Evolutionary conservation across 2,113 vertebrate genomes (phyloP), one percentile per base, ranked within the genome.

Genomic region (Xiphias gladius): DNA sequence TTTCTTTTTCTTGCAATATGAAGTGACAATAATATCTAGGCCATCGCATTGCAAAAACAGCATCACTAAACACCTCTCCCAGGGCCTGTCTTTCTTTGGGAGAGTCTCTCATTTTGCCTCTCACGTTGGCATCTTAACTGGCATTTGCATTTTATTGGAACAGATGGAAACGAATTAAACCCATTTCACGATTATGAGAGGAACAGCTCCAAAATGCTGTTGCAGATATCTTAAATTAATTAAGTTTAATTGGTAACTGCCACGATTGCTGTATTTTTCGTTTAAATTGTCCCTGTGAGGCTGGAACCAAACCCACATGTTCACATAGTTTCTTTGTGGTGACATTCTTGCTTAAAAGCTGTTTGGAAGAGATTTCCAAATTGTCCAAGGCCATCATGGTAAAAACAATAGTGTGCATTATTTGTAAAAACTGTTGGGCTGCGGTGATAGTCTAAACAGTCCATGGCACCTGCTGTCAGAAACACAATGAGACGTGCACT

Each of bases 1-100:
- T 71, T 68, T 65, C 63, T 82, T 79, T 78, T 66, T 73, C 52
- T 70, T 69, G 14, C 59, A 76, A 48, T 80, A 73, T 76, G 75
- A 81, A 67, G 70, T 72, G 28, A 48, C 66, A 79, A 41, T 63
- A 64, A 76, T 76, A 88, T 80, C 80, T 85, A 62, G 79, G 82
- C 73, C 79, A 73, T 58, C 35, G 14, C 50, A 71, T 22, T 50
- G 71, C n/a, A n/a, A 86, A 82, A 80, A 82, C 63, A 72, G 72
- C 46, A 48, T 71, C 9, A 19, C 43, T 67, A 46, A 79, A n/a
- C 28, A 50, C 73, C 26, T 88, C 83, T 86, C 30, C 46, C 0
- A 58, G 58, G 75, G 30, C 52, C 30, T 52, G 52, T 75, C 71
- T 58, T 35, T 35, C 75, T 81, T 66, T 64, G 11, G 43, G 54